Evolutionary conservation across 2,797 vertebrate genomes (phyloP).

Genomic region (Muraenolepis orangiensis): DNA sequence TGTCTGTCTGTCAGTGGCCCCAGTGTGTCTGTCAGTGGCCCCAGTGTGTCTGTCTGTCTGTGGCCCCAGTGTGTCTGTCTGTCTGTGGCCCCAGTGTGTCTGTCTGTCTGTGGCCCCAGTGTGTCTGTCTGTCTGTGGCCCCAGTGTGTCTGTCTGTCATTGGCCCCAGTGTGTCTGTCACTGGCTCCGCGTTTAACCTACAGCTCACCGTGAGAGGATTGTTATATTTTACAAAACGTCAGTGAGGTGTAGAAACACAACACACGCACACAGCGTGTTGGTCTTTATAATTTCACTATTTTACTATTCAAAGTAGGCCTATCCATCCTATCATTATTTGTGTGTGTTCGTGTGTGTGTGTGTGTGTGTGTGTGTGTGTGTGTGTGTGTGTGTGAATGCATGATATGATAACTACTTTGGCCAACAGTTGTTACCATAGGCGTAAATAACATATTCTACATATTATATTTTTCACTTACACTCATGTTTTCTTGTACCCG

Average conservation of each 20-base stretch:
- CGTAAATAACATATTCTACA: background rate
- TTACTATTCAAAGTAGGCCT: background rate
- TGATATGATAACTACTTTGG: background rate
- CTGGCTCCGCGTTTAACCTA: conserved; percentile 40
- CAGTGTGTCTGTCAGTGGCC: conserved; percentile 68
- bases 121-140: no score
- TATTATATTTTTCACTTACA: background rate
- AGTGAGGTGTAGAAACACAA: background rate
- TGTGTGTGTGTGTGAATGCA: background rate
- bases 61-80: conserved; percentile 75
- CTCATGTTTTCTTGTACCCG: no score
- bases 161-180: conserved; percentile 75
- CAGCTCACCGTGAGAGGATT: conserved; percentile 14
- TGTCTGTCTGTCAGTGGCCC: no score
- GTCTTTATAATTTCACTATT: no score
- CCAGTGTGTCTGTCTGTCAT: conserved; percentile 75
- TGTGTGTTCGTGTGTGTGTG: background rate
- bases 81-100: no score
- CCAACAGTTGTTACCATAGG: background rate
- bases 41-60: conserved; percentile 74
- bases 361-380: no score
- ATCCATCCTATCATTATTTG: background rate
- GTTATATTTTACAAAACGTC: background rate
- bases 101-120: no score
- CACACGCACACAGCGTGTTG: background rate